These are phyloP conservation scores for Noctua fimbriata DNA, from an alignment of 2,888 invertebrate species.

Conservation along the genomic window DNA sequence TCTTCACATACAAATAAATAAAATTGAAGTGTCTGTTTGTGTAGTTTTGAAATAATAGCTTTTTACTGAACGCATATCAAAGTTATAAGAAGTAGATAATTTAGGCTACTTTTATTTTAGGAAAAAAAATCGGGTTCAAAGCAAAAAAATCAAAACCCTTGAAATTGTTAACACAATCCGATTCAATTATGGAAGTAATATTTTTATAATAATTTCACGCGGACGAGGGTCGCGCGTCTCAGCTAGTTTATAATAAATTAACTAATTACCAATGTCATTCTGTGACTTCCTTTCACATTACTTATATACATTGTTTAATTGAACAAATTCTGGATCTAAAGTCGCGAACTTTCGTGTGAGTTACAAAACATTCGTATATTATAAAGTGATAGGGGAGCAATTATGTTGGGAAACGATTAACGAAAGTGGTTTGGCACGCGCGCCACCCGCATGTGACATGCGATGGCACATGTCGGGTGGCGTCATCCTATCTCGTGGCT, in stretches of 20 bases:
- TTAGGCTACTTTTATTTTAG: too few relatives aligned
- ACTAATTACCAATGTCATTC: neutral
- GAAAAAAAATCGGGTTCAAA: too few relatives aligned
- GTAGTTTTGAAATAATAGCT: too few relatives aligned
- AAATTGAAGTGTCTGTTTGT: too few relatives aligned
- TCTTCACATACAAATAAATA: neutral
- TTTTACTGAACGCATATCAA: too few relatives aligned
- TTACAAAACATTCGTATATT: conserved; percentile 54
- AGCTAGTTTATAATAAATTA: conserved; percentile 2
- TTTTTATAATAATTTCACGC: too few relatives aligned
- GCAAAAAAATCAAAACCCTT: too few relatives aligned
- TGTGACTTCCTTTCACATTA: conserved; percentile 2
- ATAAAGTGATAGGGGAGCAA: conserved; percentile 78
- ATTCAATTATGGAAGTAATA: too few relatives aligned
- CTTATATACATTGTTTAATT: conserved; percentile 14
- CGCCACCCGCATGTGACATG: conserved; percentile 82
- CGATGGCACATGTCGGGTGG: conserved; percentile 67
- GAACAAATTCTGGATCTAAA: conserved; percentile 32
- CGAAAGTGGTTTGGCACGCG: conserved; percentile 84
- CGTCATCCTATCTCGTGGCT: conserved; percentile 68
- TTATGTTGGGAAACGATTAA: conserved; percentile 81
- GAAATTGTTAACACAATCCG: too few relatives aligned
- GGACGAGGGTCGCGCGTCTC: too few relatives aligned
- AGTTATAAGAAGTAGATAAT: too few relatives aligned
- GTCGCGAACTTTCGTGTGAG: conserved; percentile 44